Conservation (phyloP, 2,888 invertebrate species). For the Agrochola circellaris region DNA sequence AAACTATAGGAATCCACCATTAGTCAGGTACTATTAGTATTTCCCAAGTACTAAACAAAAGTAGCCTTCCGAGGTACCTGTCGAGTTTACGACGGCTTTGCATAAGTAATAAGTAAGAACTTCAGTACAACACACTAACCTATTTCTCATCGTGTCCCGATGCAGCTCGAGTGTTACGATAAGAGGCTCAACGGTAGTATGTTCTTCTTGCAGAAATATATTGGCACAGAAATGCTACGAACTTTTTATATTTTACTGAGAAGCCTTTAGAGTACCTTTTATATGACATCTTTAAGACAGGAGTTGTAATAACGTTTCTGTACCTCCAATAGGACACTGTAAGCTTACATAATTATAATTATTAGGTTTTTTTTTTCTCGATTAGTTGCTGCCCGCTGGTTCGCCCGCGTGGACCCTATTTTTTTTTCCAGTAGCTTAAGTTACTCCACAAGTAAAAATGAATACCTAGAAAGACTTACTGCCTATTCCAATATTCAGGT, state of each 20-base stretch:
- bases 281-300: not conserved
- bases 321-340: not conserved
- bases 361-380: too few species aligned
- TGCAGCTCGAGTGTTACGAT: conserved; percentile 6
- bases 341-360: not conserved
- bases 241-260: not conserved
- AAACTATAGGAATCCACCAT: too few species aligned
- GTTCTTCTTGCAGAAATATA: not conserved
- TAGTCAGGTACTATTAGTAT: not conserved
- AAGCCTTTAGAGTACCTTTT: not conserved
- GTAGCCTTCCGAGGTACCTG: not conserved
- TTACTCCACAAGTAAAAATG: too few species aligned
- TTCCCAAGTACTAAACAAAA: conserved; percentile 6
- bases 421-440: too few species aligned
- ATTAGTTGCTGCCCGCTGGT: too few species aligned
- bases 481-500: not conserved
- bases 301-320: not conserved
- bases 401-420: too few species aligned
- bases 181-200: conserved; percentile 2
- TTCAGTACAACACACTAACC: conserved; percentile 48
- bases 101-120: conserved; percentile 37
- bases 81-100: conserved; percentile 22
- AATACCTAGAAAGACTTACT: too few species aligned
- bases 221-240: not conserved
- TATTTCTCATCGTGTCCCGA: conserved; percentile 38